Evolutionary conservation across 2,113 vertebrate genomes (phyloP).

Genomic region (Atlantisia rogersi): DNA sequence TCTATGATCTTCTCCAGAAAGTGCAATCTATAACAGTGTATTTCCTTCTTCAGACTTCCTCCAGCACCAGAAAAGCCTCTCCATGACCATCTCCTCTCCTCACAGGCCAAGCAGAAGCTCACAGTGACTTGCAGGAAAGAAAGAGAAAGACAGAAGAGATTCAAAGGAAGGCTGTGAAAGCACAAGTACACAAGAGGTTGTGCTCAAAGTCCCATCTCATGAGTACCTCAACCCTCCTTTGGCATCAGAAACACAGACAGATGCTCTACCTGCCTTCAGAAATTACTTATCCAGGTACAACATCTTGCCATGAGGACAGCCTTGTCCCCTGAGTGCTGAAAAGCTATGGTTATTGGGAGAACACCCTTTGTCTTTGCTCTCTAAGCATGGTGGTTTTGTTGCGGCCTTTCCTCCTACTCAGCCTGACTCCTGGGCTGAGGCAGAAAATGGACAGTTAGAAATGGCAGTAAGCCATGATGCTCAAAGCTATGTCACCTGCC

Average conservation of each 20-base stretch:
- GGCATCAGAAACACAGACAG: not conserved
- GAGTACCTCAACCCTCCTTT: not conserved
- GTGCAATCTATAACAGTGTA: not conserved
- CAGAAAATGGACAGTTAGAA: not conserved
- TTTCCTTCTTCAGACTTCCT: not conserved
- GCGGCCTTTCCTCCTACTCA: not conserved
- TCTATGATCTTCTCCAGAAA: not conserved
- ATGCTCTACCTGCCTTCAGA: not conserved
- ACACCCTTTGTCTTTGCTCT: not conserved
- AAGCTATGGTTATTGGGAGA: not conserved
- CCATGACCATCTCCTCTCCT: not conserved
- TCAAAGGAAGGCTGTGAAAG: not conserved
- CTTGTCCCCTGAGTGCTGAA: not conserved
- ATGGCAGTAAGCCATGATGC: not conserved
- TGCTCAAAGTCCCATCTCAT: fast-evolving
- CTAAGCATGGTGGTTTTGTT: not conserved
- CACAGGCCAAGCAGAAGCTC: not conserved
- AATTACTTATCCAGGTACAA: not conserved
- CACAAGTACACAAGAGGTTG: not conserved
- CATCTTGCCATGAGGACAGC: fast-evolving
- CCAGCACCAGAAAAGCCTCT: not conserved
- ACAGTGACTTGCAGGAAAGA: not conserved
- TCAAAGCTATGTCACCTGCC: not conserved
- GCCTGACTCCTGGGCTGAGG: not conserved
- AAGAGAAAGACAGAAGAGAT: not conserved